A percentile compares a stretch with the other conserved stretches of the same genome.
Evolutionary conservation across 2,888 invertebrate genomes (phyloP).

Genomic region (Lomographa bimaculata): DNA sequence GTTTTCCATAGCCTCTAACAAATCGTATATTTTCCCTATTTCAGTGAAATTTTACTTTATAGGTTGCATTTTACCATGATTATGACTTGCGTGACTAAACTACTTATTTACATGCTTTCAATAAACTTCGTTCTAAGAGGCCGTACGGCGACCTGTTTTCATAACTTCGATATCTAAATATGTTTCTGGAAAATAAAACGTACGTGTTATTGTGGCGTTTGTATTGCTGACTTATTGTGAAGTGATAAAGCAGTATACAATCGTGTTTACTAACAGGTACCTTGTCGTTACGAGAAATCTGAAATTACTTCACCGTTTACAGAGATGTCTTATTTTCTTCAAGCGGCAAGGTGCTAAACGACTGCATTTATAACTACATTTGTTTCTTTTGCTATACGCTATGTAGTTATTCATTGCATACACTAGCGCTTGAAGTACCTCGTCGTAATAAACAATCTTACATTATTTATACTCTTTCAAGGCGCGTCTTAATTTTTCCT

Average conservation of each 20-base stretch:
- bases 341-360: too few relatives aligned
- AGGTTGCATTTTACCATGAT: too few relatives aligned
- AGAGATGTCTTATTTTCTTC: too few relatives aligned
- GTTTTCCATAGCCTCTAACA: too few relatives aligned
- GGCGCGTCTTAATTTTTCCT: neutral
- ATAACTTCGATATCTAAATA: slow-evolving; percentile 14
- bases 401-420: too few relatives aligned
- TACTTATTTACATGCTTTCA: slow-evolving; percentile 1
- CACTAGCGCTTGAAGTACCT: neutral
- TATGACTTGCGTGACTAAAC: slow-evolving; percentile 12
- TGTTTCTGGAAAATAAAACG: slow-evolving; percentile 6
- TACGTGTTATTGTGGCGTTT: slow-evolving; percentile 8
- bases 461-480: neutral
- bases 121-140: too few relatives aligned
- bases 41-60: too few relatives aligned
- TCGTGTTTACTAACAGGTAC: neutral
- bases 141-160: slow-evolving; percentile 6
- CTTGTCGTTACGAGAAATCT: neutral
- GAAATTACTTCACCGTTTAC: too few relatives aligned
- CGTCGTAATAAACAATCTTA: neutral
- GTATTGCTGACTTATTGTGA: slow-evolving; percentile 7
- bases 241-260: slow-evolving; percentile 1
- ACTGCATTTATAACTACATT: too few relatives aligned
- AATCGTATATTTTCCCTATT: too few relatives aligned
- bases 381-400: too few relatives aligned